Evolutionary conservation across 2,113 vertebrate genomes (phyloP), one percentile per base, ranked within the genome.

Genomic region (Perca schrenkii): DNA sequence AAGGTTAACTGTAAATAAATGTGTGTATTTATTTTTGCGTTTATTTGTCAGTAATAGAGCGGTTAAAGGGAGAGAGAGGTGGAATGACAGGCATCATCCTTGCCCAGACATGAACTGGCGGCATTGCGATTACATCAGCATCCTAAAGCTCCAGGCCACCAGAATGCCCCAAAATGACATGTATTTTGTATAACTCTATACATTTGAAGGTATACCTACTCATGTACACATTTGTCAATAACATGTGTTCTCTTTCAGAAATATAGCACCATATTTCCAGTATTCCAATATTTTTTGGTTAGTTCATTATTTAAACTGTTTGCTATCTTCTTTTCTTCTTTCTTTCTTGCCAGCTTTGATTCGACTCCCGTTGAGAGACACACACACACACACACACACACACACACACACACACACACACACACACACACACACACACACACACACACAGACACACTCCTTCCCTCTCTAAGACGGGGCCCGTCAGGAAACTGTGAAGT

Each of bases 401-500:
- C 66, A 69, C 8, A 12, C 79, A 31, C 63, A 74, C 46, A 65
- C 22, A 50, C 62, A 43, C 53, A 61, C 31, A 46, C 61, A 63
- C 10, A 65, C 58, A 56, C 54, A 22, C 28, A 62, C 50, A 49
- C 52, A 36, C 8, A 34, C 66, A 69, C 8, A 12, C 79, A 31
- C 63, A 74, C 46, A 65, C 22, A 50, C 62, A 43, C 53, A 61
- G 22, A 46, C 61, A 63, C 10, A 65, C 19, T 22, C 63, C 34
- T 70, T 40, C 12, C 43, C 43, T 60, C 46, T 60, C 31, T 54
- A 61, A 61, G 81, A 74, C 53, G 19, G 74, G 67, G 52, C 56
- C 79, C 14, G 22, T 74, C 82, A 77, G 72, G 71, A 79, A 1
- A 1, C 72, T 56, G 80, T 83, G 75, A 80, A 71, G 81, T 82